Evolutionary conservation across 2,797 vertebrate species (phyloP).

Genomic region (Tangara arthus): DNA sequence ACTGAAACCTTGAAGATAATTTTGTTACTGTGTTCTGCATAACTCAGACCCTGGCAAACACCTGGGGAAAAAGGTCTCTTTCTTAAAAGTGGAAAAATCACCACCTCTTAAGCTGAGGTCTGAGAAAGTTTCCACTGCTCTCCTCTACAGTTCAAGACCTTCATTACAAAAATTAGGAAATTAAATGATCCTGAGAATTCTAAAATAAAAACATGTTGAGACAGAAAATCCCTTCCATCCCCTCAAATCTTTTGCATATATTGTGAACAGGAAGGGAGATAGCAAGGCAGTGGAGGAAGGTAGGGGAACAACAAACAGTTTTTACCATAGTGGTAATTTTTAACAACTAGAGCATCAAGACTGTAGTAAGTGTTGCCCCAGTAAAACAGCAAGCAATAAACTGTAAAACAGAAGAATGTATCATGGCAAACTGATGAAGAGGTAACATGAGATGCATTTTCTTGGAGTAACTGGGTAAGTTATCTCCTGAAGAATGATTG

Average conservation of each 20-base stretch:
- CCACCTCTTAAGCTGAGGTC: background rate
- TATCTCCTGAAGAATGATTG: conserved; percentile 18
- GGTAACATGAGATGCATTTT: background rate
- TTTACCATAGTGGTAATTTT: background rate
- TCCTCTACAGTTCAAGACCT: background rate
- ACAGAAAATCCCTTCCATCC: background rate
- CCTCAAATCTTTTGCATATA: background rate
- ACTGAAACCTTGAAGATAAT: background rate
- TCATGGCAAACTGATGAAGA: background rate
- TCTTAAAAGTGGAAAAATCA: background rate
- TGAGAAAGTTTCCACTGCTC: background rate
- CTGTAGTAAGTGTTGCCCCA: background rate
- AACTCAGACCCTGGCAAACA: background rate
- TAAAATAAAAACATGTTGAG: background rate
- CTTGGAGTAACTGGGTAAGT: background rate
- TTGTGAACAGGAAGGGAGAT: background rate
- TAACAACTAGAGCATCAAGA: background rate
- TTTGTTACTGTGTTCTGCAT: background rate
- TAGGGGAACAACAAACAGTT: background rate
- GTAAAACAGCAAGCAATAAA: conserved; percentile 7
- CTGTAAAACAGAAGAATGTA: background rate
- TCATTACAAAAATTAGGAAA: background rate
- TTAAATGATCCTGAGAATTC: background rate
- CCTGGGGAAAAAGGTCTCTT: rapidly evolving
- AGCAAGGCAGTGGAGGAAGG: background rate